Percentiles rank a stretch among this genome's conserved stretches.
These are phyloP conservation scores for Phortica magna DNA, from an alignment of 2,888 invertebrate genomes.

Conservation along the genomic window DNA sequence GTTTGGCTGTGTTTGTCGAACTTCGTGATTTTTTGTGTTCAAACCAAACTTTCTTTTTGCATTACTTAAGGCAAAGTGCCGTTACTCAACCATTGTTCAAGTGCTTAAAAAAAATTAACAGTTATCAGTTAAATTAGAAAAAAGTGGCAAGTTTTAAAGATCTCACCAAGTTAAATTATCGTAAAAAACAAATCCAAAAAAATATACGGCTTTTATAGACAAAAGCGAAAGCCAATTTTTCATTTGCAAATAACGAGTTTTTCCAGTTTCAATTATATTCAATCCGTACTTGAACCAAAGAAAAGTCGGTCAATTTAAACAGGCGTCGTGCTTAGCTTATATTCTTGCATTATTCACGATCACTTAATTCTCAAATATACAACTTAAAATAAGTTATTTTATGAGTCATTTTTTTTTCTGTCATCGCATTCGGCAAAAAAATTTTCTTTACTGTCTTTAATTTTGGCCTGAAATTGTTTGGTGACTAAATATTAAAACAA, in stretches of 20 bases:
- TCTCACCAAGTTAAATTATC: background rate
- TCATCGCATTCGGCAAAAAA: too few species aligned
- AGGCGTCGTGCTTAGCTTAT: background rate
- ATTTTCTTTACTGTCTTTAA: too few species aligned
- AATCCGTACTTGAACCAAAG: constrained; percentile 23
- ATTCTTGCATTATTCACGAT: background rate
- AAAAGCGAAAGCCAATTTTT: constrained; percentile 21
- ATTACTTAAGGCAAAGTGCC: constrained; percentile 48
- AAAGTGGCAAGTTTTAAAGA: too few species aligned
- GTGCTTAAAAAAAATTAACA: constrained; percentile 41
- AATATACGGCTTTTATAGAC: background rate
- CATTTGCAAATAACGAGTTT: constrained; percentile 28
- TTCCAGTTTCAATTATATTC: constrained; percentile 19
- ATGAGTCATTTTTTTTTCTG: too few species aligned
- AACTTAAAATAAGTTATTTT: too few species aligned
- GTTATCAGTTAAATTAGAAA: background rate
- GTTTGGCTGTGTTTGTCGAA: constrained; percentile 48
- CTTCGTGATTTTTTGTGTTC: constrained; percentile 53
- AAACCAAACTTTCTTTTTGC: constrained; percentile 52
- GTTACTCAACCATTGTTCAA: constrained; percentile 4
- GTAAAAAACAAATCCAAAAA: constrained; percentile 11
- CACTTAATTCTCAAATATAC: too few species aligned
- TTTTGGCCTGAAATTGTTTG: background rate
- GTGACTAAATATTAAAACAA: background rate
- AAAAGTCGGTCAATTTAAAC: constrained; percentile 15